Evolutionary conservation across 2,888 invertebrate species (phyloP).

Genomic region (Euphydryas editha): DNA sequence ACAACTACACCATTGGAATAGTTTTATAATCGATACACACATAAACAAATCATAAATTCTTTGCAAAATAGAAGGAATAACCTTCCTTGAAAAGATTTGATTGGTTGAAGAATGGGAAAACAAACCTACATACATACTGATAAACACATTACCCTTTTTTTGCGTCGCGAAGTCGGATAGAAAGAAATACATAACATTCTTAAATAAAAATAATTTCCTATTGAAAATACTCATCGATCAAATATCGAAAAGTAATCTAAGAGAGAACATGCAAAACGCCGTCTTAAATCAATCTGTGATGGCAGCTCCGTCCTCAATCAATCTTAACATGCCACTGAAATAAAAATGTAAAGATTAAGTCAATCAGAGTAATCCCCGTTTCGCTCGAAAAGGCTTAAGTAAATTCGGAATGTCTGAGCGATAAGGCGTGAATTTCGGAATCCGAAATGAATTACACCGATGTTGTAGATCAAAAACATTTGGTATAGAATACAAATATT

Average conservation of each 20-base stretch:
- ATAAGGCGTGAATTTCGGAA: conserved; percentile 25
- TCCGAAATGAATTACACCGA: conserved; percentile 28
- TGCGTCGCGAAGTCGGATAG: too few relatives aligned
- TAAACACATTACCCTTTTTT: too few relatives aligned
- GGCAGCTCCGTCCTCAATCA: background rate
- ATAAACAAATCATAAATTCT: too few relatives aligned
- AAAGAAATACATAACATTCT: too few relatives aligned
- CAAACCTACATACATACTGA: too few relatives aligned
- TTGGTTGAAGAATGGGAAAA: too few relatives aligned
- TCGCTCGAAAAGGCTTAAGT: conserved; percentile 20
- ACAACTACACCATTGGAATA: too few relatives aligned
- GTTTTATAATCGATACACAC: too few relatives aligned
- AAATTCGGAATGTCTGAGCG: conserved; percentile 13
- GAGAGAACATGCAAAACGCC: background rate
- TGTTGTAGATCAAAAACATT: conserved; percentile 17
- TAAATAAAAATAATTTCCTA: background rate
- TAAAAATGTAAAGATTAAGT: conserved; percentile 34
- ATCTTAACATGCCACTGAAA: conserved; percentile 16
- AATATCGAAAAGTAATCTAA: background rate
- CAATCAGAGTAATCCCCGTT: conserved; percentile 33
- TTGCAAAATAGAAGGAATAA: too few relatives aligned
- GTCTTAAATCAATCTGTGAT: conserved; percentile 5
- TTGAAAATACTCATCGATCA: background rate
- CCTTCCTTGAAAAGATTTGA: too few relatives aligned
- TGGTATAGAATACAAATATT: conserved; percentile 13